Evolutionary conservation across 2,113 vertebrate genomes (phyloP), one percentile per base, ranked within the genome.

Genomic region (Equus quagga): DNA sequence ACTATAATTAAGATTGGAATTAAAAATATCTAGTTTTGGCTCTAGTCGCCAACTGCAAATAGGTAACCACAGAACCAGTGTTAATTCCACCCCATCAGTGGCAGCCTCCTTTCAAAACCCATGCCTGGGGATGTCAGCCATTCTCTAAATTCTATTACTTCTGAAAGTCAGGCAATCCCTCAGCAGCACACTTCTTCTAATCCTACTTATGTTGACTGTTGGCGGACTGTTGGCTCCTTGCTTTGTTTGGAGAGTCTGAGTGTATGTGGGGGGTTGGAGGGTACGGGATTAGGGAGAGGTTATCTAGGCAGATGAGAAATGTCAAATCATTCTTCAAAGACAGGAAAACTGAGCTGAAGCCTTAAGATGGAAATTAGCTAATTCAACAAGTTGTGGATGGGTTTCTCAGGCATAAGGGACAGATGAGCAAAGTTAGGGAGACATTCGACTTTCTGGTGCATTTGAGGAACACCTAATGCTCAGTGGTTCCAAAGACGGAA

Each of bases 341-440:
- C 1, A 51, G 60, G 36, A 69, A 91, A 33, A 17, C 13, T 67
- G 21, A 91, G 36, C 23, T 88, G 33, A 96, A 46, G 14, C 1
- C 33, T 79, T 6, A 51, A 91, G 4, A 86, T 8, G 31, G 44
- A 80, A 81, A 89, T 95, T 13, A 89, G 41, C 28, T 60, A 41
- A 60, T 62, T 94, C 44, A 58, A 3, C 70, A 54, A 83, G 15
- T 44, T 31, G 4, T 73, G n/a, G 13, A 64, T 80, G 54, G 11
- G 10, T 81, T 73, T 78, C 85, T 88, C 58, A 64, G 44, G 23
- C n/a, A 93, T 72, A 96, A 65, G 62, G 10, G 91, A 70, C 33
- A 64, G 26, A 64, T 64, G 69, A 93, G 23, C 18, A 33, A 89
- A 36, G 28, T 83, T 49, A 95, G 17, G 33, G 36, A 79, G 76